Conservation (phyloP, 2,888 invertebrate species). For the Acrobasis repandana region DNA sequence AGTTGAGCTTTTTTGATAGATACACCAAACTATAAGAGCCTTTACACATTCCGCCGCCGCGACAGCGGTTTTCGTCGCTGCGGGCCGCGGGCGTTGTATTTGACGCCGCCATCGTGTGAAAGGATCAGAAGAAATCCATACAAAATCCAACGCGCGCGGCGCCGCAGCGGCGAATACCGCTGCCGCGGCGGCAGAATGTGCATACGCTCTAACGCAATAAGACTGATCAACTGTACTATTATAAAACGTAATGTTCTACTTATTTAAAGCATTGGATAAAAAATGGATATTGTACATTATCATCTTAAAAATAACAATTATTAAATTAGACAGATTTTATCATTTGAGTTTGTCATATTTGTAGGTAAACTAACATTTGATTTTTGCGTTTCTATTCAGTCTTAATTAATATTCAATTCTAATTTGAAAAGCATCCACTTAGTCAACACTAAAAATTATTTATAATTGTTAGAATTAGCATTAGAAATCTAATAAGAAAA, state of each 20-base stretch:
- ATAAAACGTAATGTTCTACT: constrained; percentile 12
- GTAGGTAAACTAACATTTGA: constrained; percentile 16
- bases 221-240: constrained; percentile 19
- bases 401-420: background rate
- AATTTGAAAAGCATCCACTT: background rate
- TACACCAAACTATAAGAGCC: no score
- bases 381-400: background rate
- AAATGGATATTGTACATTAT: constrained; percentile 14
- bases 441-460: no score
- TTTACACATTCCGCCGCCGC: no score
- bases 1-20: constrained; percentile 12
- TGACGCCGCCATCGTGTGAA: no score
- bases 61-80: no score
- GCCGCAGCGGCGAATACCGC: no score
- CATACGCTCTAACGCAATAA: constrained; percentile 10
- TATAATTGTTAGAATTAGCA: no score
- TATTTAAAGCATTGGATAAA: constrained; percentile 20
- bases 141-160: no score
- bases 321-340: constrained; percentile 15
- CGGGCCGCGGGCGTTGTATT: no score
- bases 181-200: no score
- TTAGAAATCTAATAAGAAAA: no score
- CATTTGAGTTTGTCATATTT: constrained; percentile 19
- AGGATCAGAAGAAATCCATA: no score
- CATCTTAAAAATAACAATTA: constrained; percentile 13